Evolutionary conservation across 2,113 vertebrate genomes (phyloP).

Genomic region (Apeltes quadracus): DNA sequence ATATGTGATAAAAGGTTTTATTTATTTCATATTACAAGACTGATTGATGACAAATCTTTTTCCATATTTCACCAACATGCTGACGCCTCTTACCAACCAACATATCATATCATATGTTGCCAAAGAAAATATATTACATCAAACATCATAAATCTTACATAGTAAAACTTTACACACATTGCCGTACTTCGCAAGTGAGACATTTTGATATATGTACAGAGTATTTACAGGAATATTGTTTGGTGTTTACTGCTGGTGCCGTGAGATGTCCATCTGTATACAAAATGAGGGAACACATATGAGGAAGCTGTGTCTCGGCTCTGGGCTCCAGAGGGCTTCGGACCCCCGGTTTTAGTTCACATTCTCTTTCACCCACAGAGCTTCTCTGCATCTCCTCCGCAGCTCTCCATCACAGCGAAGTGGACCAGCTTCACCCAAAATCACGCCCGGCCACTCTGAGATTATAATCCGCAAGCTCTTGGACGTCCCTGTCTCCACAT

Average conservation of each 20-base stretch:
- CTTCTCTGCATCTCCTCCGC: slow-evolving; percentile 23
- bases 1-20: slow-evolving; percentile 42
- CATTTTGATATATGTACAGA: slow-evolving; percentile 62
- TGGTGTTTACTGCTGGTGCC: slow-evolving; percentile 33
- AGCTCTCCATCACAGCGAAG: slow-evolving; percentile 32
- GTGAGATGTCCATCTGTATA: slow-evolving; percentile 24
- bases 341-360: slow-evolving; percentile 39
- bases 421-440: slow-evolving; percentile 52
- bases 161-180: slow-evolving; percentile 76
- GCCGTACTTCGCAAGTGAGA: slow-evolving; percentile 47
- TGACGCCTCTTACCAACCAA: slow-evolving; percentile 23
- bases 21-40: slow-evolving; percentile 67
- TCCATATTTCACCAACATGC: slow-evolving; percentile 25
- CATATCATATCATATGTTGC: slow-evolving; percentile 27
- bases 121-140: slow-evolving; percentile 87
- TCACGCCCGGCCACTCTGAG: slow-evolving; percentile 47
- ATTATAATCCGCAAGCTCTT: slow-evolving; percentile 59
- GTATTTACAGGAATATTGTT: slow-evolving; percentile 58
- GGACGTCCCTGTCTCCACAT: slow-evolving; percentile 1
- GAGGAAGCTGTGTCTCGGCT: slow-evolving; percentile 8
- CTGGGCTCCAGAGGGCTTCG: background rate
- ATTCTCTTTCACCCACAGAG: slow-evolving; percentile 39
- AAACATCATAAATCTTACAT: slow-evolving; percentile 88
- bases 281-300: slow-evolving; percentile 19
- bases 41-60: slow-evolving; percentile 40